phyloP scores from a whole-genome alignment of 1,140 invertebrate species.

The Sitobion miscanthi region DNA sequence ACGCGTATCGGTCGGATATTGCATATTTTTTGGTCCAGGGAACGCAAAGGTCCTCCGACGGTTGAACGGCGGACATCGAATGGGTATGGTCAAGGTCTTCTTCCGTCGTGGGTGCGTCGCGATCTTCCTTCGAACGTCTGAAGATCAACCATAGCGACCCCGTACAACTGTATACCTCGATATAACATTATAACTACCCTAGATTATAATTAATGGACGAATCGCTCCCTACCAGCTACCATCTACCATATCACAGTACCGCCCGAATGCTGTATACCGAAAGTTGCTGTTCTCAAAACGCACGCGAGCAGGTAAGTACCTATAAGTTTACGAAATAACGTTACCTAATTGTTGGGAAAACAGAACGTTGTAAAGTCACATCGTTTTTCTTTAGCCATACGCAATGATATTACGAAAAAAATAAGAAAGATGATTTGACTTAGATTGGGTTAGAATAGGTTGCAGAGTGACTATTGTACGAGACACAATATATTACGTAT shows the following conservation, averaged over 20 bases:
- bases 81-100: background rate
- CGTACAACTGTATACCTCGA: too few species aligned
- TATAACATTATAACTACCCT: too few species aligned
- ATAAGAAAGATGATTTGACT: background rate
- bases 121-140: background rate
- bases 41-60: background rate
- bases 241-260: too few species aligned
- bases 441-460: background rate
- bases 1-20: background rate
- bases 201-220: background rate
- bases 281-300: background rate
- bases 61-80: background rate
- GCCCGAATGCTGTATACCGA: background rate
- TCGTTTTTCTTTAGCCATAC: background rate
- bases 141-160: too few species aligned
- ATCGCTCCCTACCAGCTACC: background rate
- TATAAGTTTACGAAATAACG: background rate
- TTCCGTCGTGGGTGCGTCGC: background rate
- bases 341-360: background rate
- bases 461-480: too few species aligned
- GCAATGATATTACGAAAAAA: background rate
- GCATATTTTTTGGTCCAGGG: background rate
- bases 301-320: background rate
- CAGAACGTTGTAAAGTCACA: background rate
- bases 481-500: too few species aligned